phyloP scores from a whole-genome alignment of 2,797 vertebrate species.

The Salarias fasciatus region DNA sequence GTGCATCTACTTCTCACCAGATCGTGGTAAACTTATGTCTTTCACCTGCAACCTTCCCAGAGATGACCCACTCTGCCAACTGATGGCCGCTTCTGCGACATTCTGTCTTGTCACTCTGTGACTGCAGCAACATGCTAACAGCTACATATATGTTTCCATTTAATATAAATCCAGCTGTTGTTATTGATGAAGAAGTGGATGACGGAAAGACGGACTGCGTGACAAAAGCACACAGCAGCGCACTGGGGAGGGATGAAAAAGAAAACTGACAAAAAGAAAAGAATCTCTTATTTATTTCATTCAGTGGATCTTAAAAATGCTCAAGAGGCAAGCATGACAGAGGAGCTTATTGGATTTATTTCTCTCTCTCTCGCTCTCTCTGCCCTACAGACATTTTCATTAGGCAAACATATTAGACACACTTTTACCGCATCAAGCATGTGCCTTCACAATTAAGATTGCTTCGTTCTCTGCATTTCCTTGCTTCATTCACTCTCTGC shows the following conservation, averaged over 20 bases:
- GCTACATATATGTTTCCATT: neutral
- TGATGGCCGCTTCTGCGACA: too few species aligned
- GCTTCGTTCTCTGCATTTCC: slow-evolving; percentile 13
- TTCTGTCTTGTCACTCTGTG: neutral
- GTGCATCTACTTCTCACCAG: too few species aligned
- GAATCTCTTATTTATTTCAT: slow-evolving; percentile 73
- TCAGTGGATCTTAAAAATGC: slow-evolving; percentile 73
- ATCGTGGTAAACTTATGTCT: too few species aligned
- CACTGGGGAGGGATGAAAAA: slow-evolving; percentile 48
- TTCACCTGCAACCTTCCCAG: too few species aligned
- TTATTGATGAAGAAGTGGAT: slow-evolving; percentile 9
- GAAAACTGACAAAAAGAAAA: slow-evolving; percentile 58
- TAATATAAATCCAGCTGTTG: slow-evolving; percentile 11
- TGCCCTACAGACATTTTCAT: slow-evolving; percentile 60
- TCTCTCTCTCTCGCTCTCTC: slow-evolving; percentile 25
- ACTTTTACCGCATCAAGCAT: slow-evolving; percentile 58
- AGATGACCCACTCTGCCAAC: too few species aligned
- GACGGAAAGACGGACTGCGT: slow-evolving; percentile 26
- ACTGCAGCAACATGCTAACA: neutral
- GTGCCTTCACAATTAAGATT: slow-evolving; percentile 49
- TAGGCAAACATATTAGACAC: slow-evolving; percentile 68
- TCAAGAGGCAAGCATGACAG: slow-evolving; percentile 74
- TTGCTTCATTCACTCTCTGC: slow-evolving; percentile 22
- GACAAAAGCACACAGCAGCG: slow-evolving; percentile 44
- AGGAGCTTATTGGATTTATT: slow-evolving; percentile 80